Conservation (phyloP, 2,113 vertebrate genomes). For the Baryphthengus martii region DNA sequence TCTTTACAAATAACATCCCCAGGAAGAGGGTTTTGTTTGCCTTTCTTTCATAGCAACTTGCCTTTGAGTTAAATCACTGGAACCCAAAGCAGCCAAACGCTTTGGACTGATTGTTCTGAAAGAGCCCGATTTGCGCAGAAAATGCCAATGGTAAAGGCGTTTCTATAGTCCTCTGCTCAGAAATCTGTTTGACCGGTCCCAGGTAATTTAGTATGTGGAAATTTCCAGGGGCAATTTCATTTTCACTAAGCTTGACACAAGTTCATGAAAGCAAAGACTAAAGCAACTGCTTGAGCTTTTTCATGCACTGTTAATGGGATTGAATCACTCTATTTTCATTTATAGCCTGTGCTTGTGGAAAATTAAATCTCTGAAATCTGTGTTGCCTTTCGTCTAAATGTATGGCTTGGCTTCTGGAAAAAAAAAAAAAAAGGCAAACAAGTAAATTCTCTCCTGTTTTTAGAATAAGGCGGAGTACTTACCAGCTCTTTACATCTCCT, state of each 20-base stretch:
- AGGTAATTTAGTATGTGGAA: background rate
- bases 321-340: conserved; percentile 39
- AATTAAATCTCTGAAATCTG: conserved; percentile 40
- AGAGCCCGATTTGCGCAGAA: background rate
- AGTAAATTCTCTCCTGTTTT: conserved; percentile 4
- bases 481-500: background rate
- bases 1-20: background rate
- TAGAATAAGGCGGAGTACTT: background rate
- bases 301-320: conserved; percentile 26
- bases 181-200: background rate
- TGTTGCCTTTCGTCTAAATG: background rate
- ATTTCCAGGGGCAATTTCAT: background rate
- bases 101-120: background rate
- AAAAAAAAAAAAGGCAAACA: background rate
- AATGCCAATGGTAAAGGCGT: background rate
- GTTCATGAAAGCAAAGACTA: conserved; percentile 32
- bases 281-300: conserved; percentile 41
- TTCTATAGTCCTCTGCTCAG: background rate
- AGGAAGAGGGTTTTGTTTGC: background rate
- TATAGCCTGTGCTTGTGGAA: conserved; percentile 26
- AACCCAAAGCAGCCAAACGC: background rate
- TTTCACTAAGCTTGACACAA: conserved; percentile 5
- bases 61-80: background rate
- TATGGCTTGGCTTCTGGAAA: background rate
- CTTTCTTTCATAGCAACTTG: background rate